phyloP scores from a whole-genome alignment of 1,140 invertebrate genomes.

The Seison nebaliae region DNA sequence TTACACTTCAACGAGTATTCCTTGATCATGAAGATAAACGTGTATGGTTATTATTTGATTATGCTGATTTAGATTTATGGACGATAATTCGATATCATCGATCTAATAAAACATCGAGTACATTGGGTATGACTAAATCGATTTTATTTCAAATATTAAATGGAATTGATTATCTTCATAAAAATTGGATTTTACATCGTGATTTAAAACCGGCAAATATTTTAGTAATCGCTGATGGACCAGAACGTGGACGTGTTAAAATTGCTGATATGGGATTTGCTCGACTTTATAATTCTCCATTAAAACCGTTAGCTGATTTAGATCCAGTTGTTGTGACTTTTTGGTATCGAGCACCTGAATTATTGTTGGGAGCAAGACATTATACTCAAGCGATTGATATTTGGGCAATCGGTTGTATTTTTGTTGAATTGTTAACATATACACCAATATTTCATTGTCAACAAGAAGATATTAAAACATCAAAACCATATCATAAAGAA shows the following conservation, averaged over 20 bases:
- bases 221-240: constrained; percentile 92
- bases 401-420: constrained; percentile 99
- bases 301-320: constrained; percentile 60
- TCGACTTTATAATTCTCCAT: constrained; percentile 81
- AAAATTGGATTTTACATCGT: constrained; percentile 94
- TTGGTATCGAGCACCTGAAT: constrained; percentile 92
- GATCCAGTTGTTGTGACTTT: constrained; percentile 99
- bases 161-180: constrained; percentile 96
- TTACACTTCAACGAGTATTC: constrained; percentile 77
- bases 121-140: constrained; percentile 59
- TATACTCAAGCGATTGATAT: constrained; percentile 98
- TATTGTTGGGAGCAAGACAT: constrained; percentile 76
- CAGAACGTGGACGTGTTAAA: constrained; percentile 79
- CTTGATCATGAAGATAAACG: constrained; percentile 82
- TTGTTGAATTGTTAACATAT: constrained; percentile 40
- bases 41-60: constrained; percentile 93
- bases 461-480: constrained; percentile 98
- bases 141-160: constrained; percentile 90
- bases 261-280: constrained; percentile 99
- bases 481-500: constrained; percentile 98
- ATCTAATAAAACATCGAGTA: constrained; percentile 85
- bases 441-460: constrained; percentile 98
- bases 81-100: constrained; percentile 94
- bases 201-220: constrained; percentile 99
- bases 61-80: constrained; percentile 98